Percentiles rank a stretch among this genome's conserved stretches.
These are phyloP conservation scores for Globodera ellingtonae DNA, from an alignment of 1,140 invertebrate genomes.

Conservation along the genomic window DNA sequence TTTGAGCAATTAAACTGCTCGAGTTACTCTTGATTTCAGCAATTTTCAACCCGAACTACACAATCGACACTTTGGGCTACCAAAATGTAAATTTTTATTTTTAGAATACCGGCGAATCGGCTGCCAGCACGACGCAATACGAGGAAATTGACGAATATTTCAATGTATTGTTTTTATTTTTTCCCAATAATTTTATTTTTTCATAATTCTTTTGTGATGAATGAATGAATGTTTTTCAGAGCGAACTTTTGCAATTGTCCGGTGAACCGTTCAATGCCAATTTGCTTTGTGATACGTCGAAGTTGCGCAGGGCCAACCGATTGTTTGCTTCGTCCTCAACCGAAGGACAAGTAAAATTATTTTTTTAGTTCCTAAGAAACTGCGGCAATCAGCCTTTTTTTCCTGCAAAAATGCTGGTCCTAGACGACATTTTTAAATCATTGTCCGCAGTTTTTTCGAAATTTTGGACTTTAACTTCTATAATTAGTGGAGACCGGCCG, in stretches of 20 bases:
- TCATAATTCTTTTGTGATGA: neutral
- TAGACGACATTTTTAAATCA: no score
- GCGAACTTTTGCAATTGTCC: constrained; percentile 21
- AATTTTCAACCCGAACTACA: no score
- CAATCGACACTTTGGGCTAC: no score
- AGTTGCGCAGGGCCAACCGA: no score
- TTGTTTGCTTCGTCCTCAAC: neutral
- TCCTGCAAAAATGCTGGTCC: neutral
- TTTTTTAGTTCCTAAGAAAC: no score
- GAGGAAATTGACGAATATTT: constrained; percentile 34
- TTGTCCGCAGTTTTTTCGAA: no score
- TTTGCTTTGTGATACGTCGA: no score
- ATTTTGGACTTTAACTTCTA: no score
- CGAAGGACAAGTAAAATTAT: neutral
- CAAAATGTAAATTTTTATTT: neutral
- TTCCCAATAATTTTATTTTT: neutral
- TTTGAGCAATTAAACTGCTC: no score
- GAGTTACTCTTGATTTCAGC: no score
- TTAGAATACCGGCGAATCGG: constrained; percentile 27
- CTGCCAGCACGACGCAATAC: constrained; percentile 22
- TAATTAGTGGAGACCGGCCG: no score
- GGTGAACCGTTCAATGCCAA: neutral
- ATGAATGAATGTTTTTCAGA: constrained; percentile 14
- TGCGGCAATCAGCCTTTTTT: neutral
- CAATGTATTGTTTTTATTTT: constrained; percentile 6